Evolutionary conservation across 2,113 vertebrate genomes (phyloP).

Genomic region (Pelobates fuscus): DNA sequence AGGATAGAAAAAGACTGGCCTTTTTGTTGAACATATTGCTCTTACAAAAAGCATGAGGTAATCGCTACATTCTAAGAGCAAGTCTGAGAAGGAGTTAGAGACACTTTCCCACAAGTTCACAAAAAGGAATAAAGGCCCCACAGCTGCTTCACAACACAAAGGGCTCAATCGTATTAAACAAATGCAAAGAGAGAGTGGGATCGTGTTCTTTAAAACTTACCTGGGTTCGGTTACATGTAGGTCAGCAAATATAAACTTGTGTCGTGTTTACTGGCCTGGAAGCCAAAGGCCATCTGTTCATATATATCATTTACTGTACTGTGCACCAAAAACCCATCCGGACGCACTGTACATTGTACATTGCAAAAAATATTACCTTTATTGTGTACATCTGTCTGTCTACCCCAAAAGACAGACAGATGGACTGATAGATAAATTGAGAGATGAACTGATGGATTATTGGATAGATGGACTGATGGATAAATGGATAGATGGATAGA

Average conservation of each 20-base stretch:
- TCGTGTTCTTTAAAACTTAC: constrained; percentile 56
- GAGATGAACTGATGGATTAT: too few species aligned
- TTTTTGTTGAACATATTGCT: constrained; percentile 29
- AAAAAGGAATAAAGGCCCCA: constrained; percentile 67
- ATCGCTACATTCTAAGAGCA: constrained; percentile 61
- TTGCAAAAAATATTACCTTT: too few species aligned
- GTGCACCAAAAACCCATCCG: neutral
- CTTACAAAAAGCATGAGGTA: constrained; percentile 38
- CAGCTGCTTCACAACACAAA: constrained; percentile 71
- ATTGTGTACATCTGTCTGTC: too few species aligned
- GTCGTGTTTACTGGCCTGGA: neutral
- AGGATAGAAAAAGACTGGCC: neutral
- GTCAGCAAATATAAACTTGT: constrained; percentile 32
- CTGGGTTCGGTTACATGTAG: constrained; percentile 52
- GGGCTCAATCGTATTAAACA: constrained; percentile 59
- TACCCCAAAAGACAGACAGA: too few species aligned
- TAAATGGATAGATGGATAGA: too few species aligned
- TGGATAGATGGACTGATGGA: too few species aligned
- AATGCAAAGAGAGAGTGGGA: constrained; percentile 28
- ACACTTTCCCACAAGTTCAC: constrained; percentile 77
- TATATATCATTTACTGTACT: constrained; percentile 24
- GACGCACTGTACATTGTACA: too few species aligned
- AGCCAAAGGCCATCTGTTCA: constrained; percentile 7
- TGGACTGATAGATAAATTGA: too few species aligned
- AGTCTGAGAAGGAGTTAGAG: constrained; percentile 68